Conservation (phyloP, 2,888 invertebrate species). For the Eupsilia transversa region DNA sequence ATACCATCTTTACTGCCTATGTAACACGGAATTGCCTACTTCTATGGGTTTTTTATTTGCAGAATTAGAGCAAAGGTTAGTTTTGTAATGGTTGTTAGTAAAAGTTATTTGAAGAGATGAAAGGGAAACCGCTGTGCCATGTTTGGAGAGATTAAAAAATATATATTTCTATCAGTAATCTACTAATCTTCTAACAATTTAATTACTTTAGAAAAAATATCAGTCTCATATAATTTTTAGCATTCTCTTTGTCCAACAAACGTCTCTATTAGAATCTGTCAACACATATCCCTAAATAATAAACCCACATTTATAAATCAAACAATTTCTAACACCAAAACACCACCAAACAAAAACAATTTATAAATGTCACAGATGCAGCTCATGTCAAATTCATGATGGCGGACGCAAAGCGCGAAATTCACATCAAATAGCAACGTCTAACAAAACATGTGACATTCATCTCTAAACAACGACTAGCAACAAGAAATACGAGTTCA, state of each 20-base stretch:
- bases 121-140: slow-evolving; percentile 10
- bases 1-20: slow-evolving; percentile 63
- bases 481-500: slow-evolving; percentile 74
- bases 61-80: slow-evolving; percentile 57
- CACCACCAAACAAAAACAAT: slow-evolving; percentile 37
- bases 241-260: background rate
- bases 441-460: slow-evolving; percentile 72
- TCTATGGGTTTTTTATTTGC: slow-evolving; percentile 49
- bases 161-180: background rate
- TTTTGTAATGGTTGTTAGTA: slow-evolving; percentile 38
- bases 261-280: background rate
- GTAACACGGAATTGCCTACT: slow-evolving; percentile 57
- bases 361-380: slow-evolving; percentile 58
- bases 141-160: background rate
- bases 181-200: too few relatives aligned
- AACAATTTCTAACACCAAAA: background rate
- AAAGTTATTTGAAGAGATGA: slow-evolving; percentile 32
- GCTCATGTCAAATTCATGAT: slow-evolving; percentile 83
- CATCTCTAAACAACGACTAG: slow-evolving; percentile 70
- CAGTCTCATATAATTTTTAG: too few relatives aligned
- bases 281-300: background rate
- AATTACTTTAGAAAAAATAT: background rate
- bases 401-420: slow-evolving; percentile 70
- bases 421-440: slow-evolving; percentile 70
- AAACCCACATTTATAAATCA: background rate